phyloP scores from a whole-genome alignment of 2,113 vertebrate species.

The Balaenoptera acutorostrata region DNA sequence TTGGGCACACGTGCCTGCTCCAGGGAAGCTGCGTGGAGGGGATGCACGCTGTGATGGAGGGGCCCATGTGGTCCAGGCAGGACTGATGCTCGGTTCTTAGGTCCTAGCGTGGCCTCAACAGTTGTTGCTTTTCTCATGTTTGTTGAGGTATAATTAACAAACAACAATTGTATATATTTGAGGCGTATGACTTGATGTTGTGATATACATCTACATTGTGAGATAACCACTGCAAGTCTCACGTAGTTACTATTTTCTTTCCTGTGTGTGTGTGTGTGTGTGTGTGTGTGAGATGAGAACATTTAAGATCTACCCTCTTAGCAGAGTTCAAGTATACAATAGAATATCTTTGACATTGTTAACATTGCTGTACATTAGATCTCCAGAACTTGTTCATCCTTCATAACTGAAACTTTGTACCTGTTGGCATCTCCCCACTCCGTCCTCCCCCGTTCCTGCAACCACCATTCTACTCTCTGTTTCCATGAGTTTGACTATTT shows the following conservation, averaged over 20 bases:
- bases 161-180: background rate
- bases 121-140: background rate
- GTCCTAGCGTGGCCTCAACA: background rate
- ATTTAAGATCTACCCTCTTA: background rate
- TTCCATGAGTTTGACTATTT: background rate
- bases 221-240: too few species aligned
- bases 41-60: fast-evolving
- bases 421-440: background rate
- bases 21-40: background rate
- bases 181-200: background rate
- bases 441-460: background rate
- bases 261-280: too few species aligned
- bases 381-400: background rate
- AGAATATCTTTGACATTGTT: too few species aligned
- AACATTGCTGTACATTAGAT: background rate
- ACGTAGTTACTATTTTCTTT: background rate
- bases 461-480: background rate
- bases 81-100: background rate
- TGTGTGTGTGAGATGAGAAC: background rate
- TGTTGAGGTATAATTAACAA: background rate
- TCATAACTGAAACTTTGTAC: background rate
- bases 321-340: background rate
- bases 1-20: fast-evolving
- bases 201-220: background rate
- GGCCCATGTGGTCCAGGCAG: background rate